phyloP scores from a whole-genome alignment of 2,113 vertebrate genomes.

The Cinclus mexicanus region DNA sequence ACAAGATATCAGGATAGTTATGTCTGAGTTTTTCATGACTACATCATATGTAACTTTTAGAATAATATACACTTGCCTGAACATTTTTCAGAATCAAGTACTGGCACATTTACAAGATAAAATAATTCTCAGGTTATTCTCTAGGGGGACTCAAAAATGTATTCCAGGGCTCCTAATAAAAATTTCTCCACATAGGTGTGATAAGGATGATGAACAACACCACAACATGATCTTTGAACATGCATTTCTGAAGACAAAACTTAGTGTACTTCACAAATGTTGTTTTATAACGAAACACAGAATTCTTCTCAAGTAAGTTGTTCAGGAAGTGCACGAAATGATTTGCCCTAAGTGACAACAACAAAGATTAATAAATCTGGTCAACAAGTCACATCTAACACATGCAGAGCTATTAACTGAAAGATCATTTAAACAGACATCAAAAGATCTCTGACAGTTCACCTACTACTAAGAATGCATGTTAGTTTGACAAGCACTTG shows the following conservation, averaged over 20 bases:
- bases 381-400: not conserved
- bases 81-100: not conserved
- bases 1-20: not conserved
- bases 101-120: not conserved
- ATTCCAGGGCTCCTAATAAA: not conserved
- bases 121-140: not conserved
- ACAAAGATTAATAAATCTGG: not conserved
- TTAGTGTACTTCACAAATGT: not conserved
- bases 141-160: not conserved
- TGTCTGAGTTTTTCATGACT: not conserved
- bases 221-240: not conserved
- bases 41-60: accelerated
- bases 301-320: not conserved
- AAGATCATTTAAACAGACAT: not conserved
- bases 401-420: not conserved
- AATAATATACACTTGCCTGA: not conserved
- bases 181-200: not conserved
- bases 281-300: not conserved
- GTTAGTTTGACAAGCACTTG: not conserved
- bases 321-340: not conserved
- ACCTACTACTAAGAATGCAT: accelerated
- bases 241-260: not conserved
- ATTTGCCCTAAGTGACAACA: not conserved
- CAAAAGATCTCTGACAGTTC: not conserved
- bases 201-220: not conserved